Evolutionary conservation across 2,113 vertebrate genomes (phyloP).

Genomic region (Tenrec ecaudatus): DNA sequence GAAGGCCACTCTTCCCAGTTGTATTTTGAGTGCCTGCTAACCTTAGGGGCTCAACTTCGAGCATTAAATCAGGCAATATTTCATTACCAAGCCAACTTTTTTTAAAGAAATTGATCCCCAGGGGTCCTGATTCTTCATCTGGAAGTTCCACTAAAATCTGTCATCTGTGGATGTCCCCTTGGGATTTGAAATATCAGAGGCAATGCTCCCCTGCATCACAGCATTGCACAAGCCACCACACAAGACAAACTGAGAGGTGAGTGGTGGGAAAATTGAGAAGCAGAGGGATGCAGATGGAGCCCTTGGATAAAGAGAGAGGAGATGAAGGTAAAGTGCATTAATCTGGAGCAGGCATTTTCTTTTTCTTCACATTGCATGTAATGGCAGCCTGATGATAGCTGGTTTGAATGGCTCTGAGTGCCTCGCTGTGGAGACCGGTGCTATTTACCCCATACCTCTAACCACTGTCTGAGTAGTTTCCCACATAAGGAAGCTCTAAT

Average conservation of each 20-base stretch:
- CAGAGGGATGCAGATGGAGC: background rate
- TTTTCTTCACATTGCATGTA: conserved; percentile 38
- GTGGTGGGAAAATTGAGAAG: background rate
- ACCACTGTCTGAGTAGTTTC: conserved; percentile 70
- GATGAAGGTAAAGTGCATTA: conserved; percentile 28
- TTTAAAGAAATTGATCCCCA: background rate
- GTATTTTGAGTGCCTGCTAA: background rate
- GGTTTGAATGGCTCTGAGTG: conserved; percentile 14
- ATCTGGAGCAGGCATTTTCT: background rate
- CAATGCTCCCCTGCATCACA: background rate
- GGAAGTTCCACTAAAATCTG: background rate
- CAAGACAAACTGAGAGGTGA: background rate
- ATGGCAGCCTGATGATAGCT: conserved; percentile 4
- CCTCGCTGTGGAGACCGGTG: background rate
- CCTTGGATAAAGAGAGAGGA: background rate
- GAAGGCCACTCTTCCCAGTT: background rate
- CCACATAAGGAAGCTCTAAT: conserved; percentile 43
- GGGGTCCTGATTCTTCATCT: background rate
- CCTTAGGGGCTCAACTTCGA: background rate
- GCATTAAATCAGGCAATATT: background rate
- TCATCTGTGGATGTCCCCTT: background rate
- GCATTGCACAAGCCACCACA: background rate
- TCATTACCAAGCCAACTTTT: background rate
- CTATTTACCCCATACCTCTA: conserved; percentile 28
- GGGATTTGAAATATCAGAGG: background rate